Conservation (phyloP, 1,140 invertebrate species). For the Zaprionus taronus region DNA sequence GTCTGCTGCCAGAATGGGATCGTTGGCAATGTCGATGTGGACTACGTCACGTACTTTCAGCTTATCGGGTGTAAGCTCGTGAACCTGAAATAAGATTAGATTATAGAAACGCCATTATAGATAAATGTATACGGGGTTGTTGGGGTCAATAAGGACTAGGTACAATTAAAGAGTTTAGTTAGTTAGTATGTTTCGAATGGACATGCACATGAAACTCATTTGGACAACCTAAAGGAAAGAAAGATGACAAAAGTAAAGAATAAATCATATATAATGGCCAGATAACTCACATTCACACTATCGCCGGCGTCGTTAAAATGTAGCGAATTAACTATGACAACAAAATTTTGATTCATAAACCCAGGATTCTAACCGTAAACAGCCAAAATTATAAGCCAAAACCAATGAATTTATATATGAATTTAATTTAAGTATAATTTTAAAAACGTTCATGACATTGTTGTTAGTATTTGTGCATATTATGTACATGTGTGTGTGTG, state of each 20-base stretch:
- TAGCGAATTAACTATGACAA: slow-evolving; percentile 97
- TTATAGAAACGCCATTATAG: slow-evolving; percentile 11
- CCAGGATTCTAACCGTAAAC: slow-evolving; percentile 93
- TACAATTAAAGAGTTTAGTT: slow-evolving; percentile 3
- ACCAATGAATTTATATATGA: slow-evolving; percentile 14
- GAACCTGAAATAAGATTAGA: slow-evolving; percentile 87
- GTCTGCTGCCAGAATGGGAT: slow-evolving; percentile 91
- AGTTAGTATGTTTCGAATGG: slow-evolving; percentile 1
- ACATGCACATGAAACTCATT: slow-evolving; percentile 47
- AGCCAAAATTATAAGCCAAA: slow-evolving; percentile 39
- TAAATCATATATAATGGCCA: slow-evolving; percentile 36
- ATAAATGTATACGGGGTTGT: not conserved
- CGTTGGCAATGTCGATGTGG: slow-evolving; percentile 98
- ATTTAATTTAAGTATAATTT: slow-evolving; percentile 11
- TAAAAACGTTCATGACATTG: slow-evolving; percentile 7
- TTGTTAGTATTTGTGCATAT: slow-evolving; percentile 38
- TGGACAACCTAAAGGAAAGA: slow-evolving; percentile 41
- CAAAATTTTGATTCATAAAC: slow-evolving; percentile 99
- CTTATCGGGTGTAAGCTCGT: slow-evolving; percentile 94
- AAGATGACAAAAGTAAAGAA: slow-evolving; percentile 42
- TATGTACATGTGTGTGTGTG: slow-evolving; percentile 19
- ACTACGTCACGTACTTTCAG: slow-evolving; percentile 95
- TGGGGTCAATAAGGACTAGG: not conserved
- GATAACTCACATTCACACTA: slow-evolving; percentile 91
- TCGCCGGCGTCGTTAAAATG: slow-evolving; percentile 93